Conservation (phyloP, 1,140 invertebrate genomes). For the Drosophila sturtevanti region DNA sequence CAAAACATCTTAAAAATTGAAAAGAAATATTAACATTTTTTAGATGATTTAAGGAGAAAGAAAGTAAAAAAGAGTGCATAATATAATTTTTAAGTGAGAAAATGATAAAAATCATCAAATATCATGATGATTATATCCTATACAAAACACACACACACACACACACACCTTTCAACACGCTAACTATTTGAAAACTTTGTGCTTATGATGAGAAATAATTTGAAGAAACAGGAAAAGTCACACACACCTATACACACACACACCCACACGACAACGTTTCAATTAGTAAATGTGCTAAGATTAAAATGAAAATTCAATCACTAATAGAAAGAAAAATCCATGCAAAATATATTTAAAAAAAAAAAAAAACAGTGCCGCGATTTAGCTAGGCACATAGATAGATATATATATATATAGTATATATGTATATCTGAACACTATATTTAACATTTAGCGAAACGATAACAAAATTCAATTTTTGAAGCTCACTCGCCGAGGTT, state of each 20-base stretch:
- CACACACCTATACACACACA: slow-evolving; percentile 8
- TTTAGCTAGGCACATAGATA: slow-evolving; percentile 1
- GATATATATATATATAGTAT: slow-evolving; percentile 17
- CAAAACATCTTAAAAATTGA: slow-evolving; percentile 42
- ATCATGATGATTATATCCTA: slow-evolving; percentile 45
- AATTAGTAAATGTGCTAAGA: slow-evolving; percentile 78
- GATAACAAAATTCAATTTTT: slow-evolving; percentile 32
- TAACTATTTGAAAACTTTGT: slow-evolving; percentile 42
- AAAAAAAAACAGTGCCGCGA: neutral
- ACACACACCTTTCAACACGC: slow-evolving; percentile 20
- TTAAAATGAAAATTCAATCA: slow-evolving; percentile 28
- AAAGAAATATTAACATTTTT: slow-evolving; percentile 35
- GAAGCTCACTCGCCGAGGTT: slow-evolving; percentile 76
- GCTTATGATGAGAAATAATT: slow-evolving; percentile 51
- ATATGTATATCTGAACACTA: slow-evolving; percentile 44
- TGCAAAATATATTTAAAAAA: neutral
- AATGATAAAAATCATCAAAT: neutral
- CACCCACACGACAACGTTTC: slow-evolving; percentile 58
- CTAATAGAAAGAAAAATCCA: neutral
- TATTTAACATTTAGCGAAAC: slow-evolving; percentile 53
- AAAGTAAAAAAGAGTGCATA: slow-evolving; percentile 49
- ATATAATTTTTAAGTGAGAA: slow-evolving; percentile 58
- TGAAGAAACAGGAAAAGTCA: slow-evolving; percentile 20
- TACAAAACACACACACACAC: slow-evolving; percentile 33
- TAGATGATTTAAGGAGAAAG: slow-evolving; percentile 60